phyloP scores from a whole-genome alignment of 2,888 invertebrate genomes.

The Cerceris ruficornis region DNA sequence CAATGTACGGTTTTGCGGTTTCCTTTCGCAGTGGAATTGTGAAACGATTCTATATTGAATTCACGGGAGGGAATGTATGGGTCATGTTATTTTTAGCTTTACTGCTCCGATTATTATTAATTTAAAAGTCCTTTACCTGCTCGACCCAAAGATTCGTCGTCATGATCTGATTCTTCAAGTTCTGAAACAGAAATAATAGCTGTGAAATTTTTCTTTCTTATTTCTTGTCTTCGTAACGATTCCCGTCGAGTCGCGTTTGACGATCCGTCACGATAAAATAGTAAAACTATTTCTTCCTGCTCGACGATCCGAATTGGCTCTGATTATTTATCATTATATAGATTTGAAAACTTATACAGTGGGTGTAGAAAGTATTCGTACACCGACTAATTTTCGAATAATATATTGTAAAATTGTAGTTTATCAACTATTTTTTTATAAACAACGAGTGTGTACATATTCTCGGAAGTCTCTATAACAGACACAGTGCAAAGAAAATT shows the following conservation, averaged over 20 bases:
- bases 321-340: no score
- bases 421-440: no score
- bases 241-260: neutral
- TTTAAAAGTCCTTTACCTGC: slow-evolving; percentile 81
- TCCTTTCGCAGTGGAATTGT: neutral
- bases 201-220: neutral
- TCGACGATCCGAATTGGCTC: neutral
- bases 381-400: no score
- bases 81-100: neutral
- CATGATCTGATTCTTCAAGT: slow-evolving; percentile 87
- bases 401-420: no score
- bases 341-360: no score
- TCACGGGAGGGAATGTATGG: neutral
- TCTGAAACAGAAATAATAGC: slow-evolving; percentile 81
- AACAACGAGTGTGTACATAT: no score
- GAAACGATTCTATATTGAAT: neutral
- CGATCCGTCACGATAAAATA: no score
- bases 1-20: slow-evolving; percentile 11
- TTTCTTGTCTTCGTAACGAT: neutral
- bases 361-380: no score
- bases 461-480: no score
- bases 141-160: slow-evolving; percentile 87
- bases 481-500: no score
- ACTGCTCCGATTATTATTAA: neutral
- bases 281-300: no score